These are phyloP conservation scores for Caerostris darwini DNA, from an alignment of 1,140 invertebrate genomes.

Conservation along the genomic window DNA sequence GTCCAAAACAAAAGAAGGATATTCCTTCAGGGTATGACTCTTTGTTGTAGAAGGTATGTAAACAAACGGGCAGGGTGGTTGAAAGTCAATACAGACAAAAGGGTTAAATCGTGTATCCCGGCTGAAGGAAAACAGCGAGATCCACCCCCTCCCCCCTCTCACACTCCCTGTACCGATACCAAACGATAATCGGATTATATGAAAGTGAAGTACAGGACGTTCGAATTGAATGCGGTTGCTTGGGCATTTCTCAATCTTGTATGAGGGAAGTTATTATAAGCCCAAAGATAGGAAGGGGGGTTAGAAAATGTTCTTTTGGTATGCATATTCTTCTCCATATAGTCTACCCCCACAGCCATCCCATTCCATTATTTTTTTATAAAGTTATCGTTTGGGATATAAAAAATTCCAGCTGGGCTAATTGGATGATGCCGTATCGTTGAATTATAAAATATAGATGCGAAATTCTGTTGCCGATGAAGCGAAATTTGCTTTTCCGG, in stretches of 20 bases:
- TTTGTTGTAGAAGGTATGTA: neutral
- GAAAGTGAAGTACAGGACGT: constrained; percentile 16
- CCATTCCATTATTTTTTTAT: neutral
- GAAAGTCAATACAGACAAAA: constrained; percentile 37
- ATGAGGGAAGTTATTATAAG: neutral
- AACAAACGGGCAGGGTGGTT: neutral
- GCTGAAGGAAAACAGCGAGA: constrained; percentile 22
- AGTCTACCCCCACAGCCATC: neutral
- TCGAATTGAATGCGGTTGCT: constrained; percentile 36
- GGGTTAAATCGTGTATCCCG: constrained; percentile 46
- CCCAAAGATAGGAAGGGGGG: neutral
- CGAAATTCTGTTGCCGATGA: neutral
- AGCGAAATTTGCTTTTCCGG: neutral
- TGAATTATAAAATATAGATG: constrained; percentile 27
- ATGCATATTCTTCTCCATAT: too few relatives aligned
- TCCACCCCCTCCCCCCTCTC: neutral
- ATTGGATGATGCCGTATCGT: neutral
- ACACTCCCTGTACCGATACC: neutral
- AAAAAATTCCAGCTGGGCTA: neutral
- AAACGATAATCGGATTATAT: constrained; percentile 7
- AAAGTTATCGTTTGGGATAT: neutral
- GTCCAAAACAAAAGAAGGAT: neutral
- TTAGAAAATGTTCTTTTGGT: too few relatives aligned
- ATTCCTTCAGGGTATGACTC: neutral
- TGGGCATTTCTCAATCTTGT: neutral